Percentiles rank a stretch among this genome's conserved stretches.
Evolutionary conservation across 1,140 invertebrate species (phyloP).

Genomic region (Lutraria rhynchaena): DNA sequence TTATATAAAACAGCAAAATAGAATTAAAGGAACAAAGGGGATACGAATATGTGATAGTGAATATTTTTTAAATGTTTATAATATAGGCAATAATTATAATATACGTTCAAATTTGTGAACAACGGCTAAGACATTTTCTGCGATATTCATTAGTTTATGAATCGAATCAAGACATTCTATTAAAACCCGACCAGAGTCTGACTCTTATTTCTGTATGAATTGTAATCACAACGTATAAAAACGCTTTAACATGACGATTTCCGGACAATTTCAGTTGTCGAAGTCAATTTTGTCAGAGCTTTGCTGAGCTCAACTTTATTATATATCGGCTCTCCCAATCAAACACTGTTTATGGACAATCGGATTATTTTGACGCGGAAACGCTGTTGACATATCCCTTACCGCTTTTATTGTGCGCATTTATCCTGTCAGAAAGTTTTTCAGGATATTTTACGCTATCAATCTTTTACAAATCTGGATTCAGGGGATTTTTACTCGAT

Average conservation of each 20-base stretch:
- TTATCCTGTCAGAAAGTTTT: conserved; percentile 32
- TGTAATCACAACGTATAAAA: not conserved
- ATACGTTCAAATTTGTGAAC: too few relatives aligned
- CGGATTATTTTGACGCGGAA: conserved; percentile 30
- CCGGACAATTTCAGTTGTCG: conserved; percentile 21
- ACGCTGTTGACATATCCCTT: conserved; percentile 31
- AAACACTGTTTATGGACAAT: conserved; percentile 33
- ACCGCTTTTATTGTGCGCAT: conserved; percentile 14
- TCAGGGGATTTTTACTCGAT: too few relatives aligned
- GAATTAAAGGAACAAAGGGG: too few relatives aligned
- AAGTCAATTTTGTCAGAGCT: conserved; percentile 45
- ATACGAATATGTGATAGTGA: too few relatives aligned
- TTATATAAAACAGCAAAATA: too few relatives aligned
- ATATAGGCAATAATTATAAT: too few relatives aligned
- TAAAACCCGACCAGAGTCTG: too few relatives aligned
- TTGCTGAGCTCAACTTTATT: conserved; percentile 48
- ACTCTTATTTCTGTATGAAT: conserved; percentile 64
- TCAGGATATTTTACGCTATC: conserved; percentile 22
- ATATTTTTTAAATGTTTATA: too few relatives aligned
- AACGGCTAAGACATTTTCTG: too few relatives aligned
- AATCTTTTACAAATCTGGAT: conserved; percentile 4
- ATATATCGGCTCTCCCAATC: conserved; percentile 36
- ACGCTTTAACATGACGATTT: conserved; percentile 16
- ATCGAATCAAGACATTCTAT: too few relatives aligned
- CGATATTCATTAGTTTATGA: too few relatives aligned